phyloP scores from a whole-genome alignment of 2,888 invertebrate genomes.

The Drosophila engyochracea region DNA sequence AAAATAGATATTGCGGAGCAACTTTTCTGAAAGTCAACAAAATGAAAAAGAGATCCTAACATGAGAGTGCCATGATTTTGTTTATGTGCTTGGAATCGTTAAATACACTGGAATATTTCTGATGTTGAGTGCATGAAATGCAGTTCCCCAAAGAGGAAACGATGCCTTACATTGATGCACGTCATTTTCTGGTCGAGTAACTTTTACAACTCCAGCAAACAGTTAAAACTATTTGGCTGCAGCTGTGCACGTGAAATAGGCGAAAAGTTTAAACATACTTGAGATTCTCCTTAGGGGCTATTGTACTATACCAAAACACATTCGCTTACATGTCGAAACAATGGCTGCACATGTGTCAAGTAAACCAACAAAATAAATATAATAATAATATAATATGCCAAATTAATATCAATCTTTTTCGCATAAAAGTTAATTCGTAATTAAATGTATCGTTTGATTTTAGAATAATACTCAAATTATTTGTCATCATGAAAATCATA shows the following conservation, averaged over 20 bases:
- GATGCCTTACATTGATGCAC: constrained; percentile 7
- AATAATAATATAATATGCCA: not conserved
- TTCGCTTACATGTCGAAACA: no score
- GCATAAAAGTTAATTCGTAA: not conserved
- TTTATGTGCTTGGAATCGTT: constrained; percentile 22
- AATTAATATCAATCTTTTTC: not conserved
- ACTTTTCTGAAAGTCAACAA: constrained; percentile 2
- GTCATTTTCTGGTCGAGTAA: constrained; percentile 10
- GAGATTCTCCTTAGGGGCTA: no score
- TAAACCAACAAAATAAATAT: not conserved
- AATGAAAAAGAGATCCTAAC: constrained; percentile 11
- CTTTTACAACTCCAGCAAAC: constrained; percentile 12
- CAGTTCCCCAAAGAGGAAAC: constrained; percentile 1
- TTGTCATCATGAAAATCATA: not conserved
- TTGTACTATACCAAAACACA: not conserved
- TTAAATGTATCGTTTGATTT: not conserved
- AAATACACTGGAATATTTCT: constrained; percentile 13
- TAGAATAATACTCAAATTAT: not conserved
- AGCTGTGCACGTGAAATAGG: constrained; percentile 1
- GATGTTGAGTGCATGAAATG: not conserved
- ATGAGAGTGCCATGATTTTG: constrained; percentile 9
- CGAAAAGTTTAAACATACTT: constrained; percentile 2
- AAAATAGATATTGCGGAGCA: constrained; percentile 3
- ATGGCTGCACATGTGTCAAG: not conserved
- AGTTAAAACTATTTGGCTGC: constrained; percentile 14